Conservation (phyloP, 2,888 invertebrate species). For the Drosophila prostipennis region DNA sequence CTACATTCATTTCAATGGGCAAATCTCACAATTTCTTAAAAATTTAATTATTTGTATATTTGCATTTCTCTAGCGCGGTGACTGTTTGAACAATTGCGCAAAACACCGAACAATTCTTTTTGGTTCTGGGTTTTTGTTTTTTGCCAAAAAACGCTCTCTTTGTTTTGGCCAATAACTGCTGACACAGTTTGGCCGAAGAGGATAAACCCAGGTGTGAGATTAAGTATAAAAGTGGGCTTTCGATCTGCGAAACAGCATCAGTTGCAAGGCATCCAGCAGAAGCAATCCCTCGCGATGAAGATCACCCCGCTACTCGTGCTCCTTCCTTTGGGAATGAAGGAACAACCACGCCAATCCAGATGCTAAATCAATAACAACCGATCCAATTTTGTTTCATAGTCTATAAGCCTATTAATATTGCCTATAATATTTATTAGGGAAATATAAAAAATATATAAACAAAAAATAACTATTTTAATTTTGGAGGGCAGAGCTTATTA, state of each 20-base stretch:
- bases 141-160: background rate
- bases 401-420: background rate
- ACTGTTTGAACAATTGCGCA: slow-evolving; percentile 3
- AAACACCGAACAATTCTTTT: background rate
- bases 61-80: background rate
- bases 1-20: too few relatives aligned
- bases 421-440: background rate
- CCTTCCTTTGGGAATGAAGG: too few relatives aligned
- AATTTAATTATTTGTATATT: background rate
- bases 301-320: too few relatives aligned
- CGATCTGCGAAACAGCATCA: background rate
- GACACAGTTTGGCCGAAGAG: background rate
- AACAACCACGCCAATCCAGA: background rate
- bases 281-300: background rate
- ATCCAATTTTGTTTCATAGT: background rate
- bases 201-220: background rate
- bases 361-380: background rate
- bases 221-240: background rate
- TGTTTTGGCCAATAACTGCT: background rate
- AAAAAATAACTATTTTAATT: background rate
- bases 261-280: background rate
- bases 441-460: background rate
- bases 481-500: background rate
- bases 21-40: background rate
- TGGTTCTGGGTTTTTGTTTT: background rate